Evolutionary conservation across 1,140 invertebrate genomes (phyloP), one percentile per base, ranked within the genome.

Genomic region (Papilio polytes): DNA sequence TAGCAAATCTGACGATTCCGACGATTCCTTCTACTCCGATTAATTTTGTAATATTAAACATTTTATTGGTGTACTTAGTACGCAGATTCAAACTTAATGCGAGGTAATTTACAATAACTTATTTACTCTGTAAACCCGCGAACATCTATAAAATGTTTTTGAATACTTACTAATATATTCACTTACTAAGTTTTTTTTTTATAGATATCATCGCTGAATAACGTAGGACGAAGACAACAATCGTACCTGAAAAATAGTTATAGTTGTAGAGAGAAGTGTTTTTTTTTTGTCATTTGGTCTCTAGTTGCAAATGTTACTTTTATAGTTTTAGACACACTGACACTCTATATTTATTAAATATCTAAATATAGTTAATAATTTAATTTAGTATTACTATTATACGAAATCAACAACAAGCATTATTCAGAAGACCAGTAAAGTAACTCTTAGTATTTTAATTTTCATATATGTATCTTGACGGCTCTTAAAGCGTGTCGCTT

Each of bases 1-100:
- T 15, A 56, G 74, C 74, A 59, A 31, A 78, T 59, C 80, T 13
- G 31, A 78, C 9, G 80, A 83, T n/a, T 85, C 84, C 9, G 84
- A 81, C 31, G 82, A 83, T 20, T 81, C 79, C 4, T 83, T 63
- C 63, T 63, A 31, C 31, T 85, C 70, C 8, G 59, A 59, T 51
- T 81, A 59, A 80, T 36, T 80, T 1, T 41, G n/a, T 20, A 31
- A 9, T 20, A 10, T 10, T 2, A 48, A 74, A 74, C 13, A 74
- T 22, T 6, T 74, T 74, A 51, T 20, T 51, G 44, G 22, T 22
- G 4, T 10, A 53, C n/a, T 36, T 26, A 13, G 2, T 26, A 51
- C 22, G 46, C 46, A 76, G 46, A 70, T 76, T 4, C 26, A 6
- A 26, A 51, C 12, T 53, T 18, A 31, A 26, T 76, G 9, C 48